phyloP scores from a whole-genome alignment of 2,888 invertebrate species.

The Craniophora ligustri region DNA sequence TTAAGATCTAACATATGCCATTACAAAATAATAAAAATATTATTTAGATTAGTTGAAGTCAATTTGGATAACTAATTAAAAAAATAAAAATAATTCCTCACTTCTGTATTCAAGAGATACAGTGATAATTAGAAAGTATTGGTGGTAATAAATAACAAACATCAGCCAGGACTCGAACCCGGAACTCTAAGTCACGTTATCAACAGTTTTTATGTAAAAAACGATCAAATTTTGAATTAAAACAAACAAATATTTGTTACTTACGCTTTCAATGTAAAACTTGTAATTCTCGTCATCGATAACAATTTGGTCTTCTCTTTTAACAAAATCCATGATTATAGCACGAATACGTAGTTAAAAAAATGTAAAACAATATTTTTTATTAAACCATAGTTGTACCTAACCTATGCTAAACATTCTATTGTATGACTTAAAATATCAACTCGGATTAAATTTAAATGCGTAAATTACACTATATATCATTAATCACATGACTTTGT shows the following conservation, averaged over 20 bases:
- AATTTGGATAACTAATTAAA: neutral
- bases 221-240: constrained; percentile 46
- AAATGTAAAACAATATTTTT: constrained; percentile 43
- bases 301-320: constrained; percentile 77
- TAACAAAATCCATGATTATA: constrained; percentile 80
- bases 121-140: neutral
- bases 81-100: neutral
- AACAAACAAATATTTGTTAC: constrained; percentile 47
- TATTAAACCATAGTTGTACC: constrained; percentile 59
- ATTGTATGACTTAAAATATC: constrained; percentile 56
- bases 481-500: constrained; percentile 43
- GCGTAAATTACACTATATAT: constrained; percentile 44
- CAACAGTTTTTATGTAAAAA: constrained; percentile 48
- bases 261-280: constrained; percentile 79
- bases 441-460: constrained; percentile 52
- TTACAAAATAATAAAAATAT: too few relatives aligned
- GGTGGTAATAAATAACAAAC: constrained; percentile 16
- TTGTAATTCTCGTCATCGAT: constrained; percentile 81
- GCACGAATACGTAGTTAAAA: constrained; percentile 19
- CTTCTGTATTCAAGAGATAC: too few relatives aligned
- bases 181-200: constrained; percentile 39
- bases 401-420: constrained; percentile 72
- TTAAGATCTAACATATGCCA: too few relatives aligned
- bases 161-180: constrained; percentile 35
- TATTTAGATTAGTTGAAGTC: too few relatives aligned